These are phyloP conservation scores for Campoletis sonorensis DNA, from an alignment of 1,140 invertebrate species.

Conservation along the genomic window DNA sequence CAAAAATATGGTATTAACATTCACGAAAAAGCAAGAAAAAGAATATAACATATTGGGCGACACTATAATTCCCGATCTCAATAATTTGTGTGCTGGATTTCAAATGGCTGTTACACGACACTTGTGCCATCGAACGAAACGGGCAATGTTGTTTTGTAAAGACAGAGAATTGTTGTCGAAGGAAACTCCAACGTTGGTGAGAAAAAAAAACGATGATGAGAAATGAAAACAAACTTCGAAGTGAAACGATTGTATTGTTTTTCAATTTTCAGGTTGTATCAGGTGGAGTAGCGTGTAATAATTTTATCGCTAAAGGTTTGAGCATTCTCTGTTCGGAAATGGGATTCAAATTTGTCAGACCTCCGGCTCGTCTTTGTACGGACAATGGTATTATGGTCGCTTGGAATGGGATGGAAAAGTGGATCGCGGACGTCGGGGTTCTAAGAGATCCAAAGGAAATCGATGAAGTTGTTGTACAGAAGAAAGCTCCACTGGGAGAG, in stretches of 20 bases:
- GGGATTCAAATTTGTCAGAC: conserved; percentile 83
- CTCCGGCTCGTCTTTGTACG: conserved; percentile 92
- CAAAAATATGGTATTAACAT: conserved; percentile 77
- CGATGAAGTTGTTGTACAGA: conserved; percentile 75
- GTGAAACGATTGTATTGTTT: background rate
- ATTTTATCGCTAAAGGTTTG: conserved; percentile 86
- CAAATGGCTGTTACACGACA: conserved; percentile 87
- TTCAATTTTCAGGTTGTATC: conserved; percentile 85
- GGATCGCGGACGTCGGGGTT: conserved; percentile 72
- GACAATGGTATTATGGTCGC: conserved; percentile 99
- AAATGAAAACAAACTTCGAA: no score
- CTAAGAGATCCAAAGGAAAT: conserved; percentile 73
- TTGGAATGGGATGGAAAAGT: conserved; percentile 96
- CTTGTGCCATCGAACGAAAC: conserved; percentile 87
- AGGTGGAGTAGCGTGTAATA: conserved; percentile 97
- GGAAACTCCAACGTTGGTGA: conserved; percentile 79
- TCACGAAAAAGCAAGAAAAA: conserved; percentile 80
- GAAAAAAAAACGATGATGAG: conserved; percentile 31
- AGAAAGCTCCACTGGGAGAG: conserved; percentile 77
- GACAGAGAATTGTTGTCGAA: conserved; percentile 79
- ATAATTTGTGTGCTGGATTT: conserved; percentile 92
- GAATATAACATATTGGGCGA: conserved; percentile 80
- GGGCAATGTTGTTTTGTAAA: conserved; percentile 88
- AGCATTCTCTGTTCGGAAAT: conserved; percentile 82
- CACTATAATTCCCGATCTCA: conserved; percentile 86